Evolutionary conservation across 2,113 vertebrate genomes (phyloP), one percentile per base, ranked within the genome.

Genomic region (Tragelaphus strepsiceros): DNA sequence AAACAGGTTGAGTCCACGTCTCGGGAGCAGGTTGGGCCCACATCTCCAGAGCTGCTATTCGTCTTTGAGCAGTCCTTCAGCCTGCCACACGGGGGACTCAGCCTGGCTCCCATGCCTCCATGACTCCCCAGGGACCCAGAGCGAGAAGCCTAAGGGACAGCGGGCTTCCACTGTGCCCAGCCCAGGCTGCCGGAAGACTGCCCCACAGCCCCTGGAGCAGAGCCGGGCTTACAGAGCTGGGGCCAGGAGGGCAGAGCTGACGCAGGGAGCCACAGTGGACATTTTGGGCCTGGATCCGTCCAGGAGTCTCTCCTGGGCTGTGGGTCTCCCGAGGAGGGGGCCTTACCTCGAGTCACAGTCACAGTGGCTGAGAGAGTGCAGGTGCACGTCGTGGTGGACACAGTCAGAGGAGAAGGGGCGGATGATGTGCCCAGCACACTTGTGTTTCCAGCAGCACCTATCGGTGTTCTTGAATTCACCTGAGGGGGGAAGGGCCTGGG

Each of bases 301-400:
- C 56, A 14, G 49, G 62, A 32, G 35, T 64, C 35, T 78, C 17
- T 58, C 49, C 43, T 53, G 58, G 30, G 28, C 81, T 10, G n/a
- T 35, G 54, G 28, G 67, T 64, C 30, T 62, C 77, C 90, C 30
- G 1, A 58, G 59, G 82, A 84, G 71, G 21, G 64, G 28, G 8
- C 98, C 99, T 99, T 98, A 99, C 99, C 98, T 93, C 51, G 89
- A 98, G 93, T 99, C 99, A 1, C 99, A 99, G 98, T 99, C 99
- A 4, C 99, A 99, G 97, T 99, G 99, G 97, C 99, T 99, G 98
- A 99, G 98, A 77, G 99, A 99, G 97, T 99, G 99, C 99, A 99
- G 99, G 97, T 99, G 99, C 98, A 99, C 99, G 90, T 99, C 99
- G 81, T 99, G 99, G 98, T 99, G 98, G 14, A 99, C 99, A 0